Evolutionary conservation across 2,797 vertebrate genomes (phyloP), one percentile per base, ranked within the genome.

Genomic region (Crax fasciolata): DNA sequence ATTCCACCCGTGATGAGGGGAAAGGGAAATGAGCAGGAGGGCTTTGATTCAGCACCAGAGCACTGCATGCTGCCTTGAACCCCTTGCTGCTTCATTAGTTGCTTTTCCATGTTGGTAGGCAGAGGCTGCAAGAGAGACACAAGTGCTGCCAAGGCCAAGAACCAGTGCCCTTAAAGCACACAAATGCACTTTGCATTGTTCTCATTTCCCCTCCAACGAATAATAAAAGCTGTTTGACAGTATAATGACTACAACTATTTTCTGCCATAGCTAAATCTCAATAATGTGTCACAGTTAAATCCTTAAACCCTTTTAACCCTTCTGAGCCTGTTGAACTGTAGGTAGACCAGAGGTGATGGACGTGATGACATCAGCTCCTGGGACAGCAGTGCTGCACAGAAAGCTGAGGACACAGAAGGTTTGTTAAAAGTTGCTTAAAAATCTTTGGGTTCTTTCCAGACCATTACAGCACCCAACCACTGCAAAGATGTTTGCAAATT

Each of bases 21-120:
- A 92, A 94, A 82, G 81, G 92, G 95, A 95, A 93, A 84, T 32
- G 77, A 92, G 76, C 80, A 61, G 70, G 15, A 84, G 65, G 35
- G 77, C 89, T 93, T 57, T 32, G 63, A 30, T 58, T 39, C 71
- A 58, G 23, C 61, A 65, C 15, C 20, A 70, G 78, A 62, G 70
- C 74, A 44, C 84, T 76, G 66, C 65, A 25, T 32, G 74, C 46
- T 96, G 86, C 83, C 90, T 54, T 17, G 44, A 73, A 8, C 39
- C 59, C 81, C 74, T 86, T 9, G 23, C 84, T 84, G 90, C 92
- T 82, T 52, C 94, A 17, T 73, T 48, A 82, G 80, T 17, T 90
- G 68, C 87, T 85, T 52, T 76, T 84, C 63, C 91, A 44, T 1
- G 14, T 1, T 38, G 67, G 24, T 44, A 76, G 70, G 46, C 5